Evolutionary conservation across 23 tunicate species (phyloP), one percentile per base, ranked within the genome.

Genomic region (Styela plicata): DNA sequence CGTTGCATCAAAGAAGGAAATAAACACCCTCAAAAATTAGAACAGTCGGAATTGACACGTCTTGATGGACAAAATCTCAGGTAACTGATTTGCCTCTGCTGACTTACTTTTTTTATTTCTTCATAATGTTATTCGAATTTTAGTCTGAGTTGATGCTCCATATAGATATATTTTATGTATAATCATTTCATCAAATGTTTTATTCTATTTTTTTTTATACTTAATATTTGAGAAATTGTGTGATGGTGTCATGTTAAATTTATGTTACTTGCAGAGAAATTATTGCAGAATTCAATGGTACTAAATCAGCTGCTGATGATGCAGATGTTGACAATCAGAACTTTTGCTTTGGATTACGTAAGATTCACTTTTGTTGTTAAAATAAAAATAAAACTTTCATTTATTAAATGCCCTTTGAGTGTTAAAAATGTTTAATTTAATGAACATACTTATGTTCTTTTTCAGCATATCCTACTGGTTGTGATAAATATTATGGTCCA

Each of bases 331-430:
- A 27, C 24, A 52, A 37, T 35, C 85, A 82, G 63, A 71, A 37
- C 3, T 26, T 69, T 24, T 82, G 85, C 65, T 71, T 82, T 82
- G 85, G 85, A 44, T 31, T 82, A 17, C 64, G 85, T 82, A 69
- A 69, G 35, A n/a, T 27, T 1, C 64, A 17, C 2, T 57, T 64
- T 20, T 65, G 31, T 67, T 0, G 24, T 80, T 65, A n/a, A n/a
- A n/a, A n/a, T n/a, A n/a, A n/a, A 31, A 33, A 34, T 52, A 10
- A 2, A 37, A 10, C 52, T 61, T 27, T 18, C 23, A 3, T 2
- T 2, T 52, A 27, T 78, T 78, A 63, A 62, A 21, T 78, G 34
- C 63, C 52, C 3, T 44, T 22, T 23, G 69, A 2, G 30, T 19
- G 21, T 61, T 61, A 19, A 19, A 19, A 61, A 61, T 19, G 64